Base-by-base conservation (phyloP, 2,888 invertebrate species). In the Eristalis intricaria region DNA sequence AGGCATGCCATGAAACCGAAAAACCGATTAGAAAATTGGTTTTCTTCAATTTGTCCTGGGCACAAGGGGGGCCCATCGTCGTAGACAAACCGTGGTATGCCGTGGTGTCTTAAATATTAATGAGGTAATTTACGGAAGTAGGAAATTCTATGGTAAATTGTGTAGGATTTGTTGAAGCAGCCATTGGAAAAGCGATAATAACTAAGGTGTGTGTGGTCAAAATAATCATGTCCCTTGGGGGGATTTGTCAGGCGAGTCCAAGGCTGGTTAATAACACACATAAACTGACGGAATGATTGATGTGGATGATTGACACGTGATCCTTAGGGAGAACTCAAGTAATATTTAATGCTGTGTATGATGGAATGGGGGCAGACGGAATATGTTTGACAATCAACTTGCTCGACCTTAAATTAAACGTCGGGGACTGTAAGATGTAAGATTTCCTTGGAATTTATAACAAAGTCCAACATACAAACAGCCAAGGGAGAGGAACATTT, bases 11-110 rank as follows among this genome's bases (percentile, higher is more conserved):
- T 32, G 64, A 71, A 65, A 43, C 58, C 65, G 71, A 79, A 65
- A 71, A 65, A 65, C 58, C 65, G 79, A 79, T 66, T 66, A 71
- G 70, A 71, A 76, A 78, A 78, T 78, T 65, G 71, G 7, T 50
- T 69, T 76, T 19, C 40, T 38, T 61, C 29, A n/a, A 68, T 58
- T n/a, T 23, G 26, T 13, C 60, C 10, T 15, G 60, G 60, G 60
- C 26, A 29, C 22, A 7, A 11, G 60, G 3, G 13, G 10, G 35
- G 35, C 35, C 10, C 35, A 11, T 35, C 11, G 11, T 35, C 35
- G 35, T 26, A 26, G 26, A 35, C 8, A 8, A 35, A 5, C 26
- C 23, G 11, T 0, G 60, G 13, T 15, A 15, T 23, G 60, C 23
- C 11, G 1, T 1, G 26, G 60, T 13, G 23, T 13, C 40, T 73